Evolutionary conservation across 2,888 invertebrate species (phyloP).

Genomic region (Gerosis bhagava): DNA sequence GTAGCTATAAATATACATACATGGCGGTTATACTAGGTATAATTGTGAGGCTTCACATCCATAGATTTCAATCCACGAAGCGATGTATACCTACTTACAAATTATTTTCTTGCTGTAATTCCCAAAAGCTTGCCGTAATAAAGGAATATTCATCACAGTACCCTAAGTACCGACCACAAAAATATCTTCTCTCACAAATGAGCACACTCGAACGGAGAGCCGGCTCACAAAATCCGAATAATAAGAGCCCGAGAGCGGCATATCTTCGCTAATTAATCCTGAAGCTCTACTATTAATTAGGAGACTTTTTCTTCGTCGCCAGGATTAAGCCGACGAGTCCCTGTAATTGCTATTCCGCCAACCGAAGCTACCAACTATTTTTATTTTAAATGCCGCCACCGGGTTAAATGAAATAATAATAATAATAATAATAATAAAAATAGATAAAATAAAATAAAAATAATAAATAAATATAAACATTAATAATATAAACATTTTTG

Average conservation of each 20-base stretch:
- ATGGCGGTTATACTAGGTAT: no score
- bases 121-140: conserved; percentile 14
- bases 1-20: no score
- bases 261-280: conserved; percentile 68
- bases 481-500: conserved; percentile 26
- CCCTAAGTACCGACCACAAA: conserved; percentile 17
- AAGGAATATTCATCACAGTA: conserved; percentile 23
- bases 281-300: conserved; percentile 73
- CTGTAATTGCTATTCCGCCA: conserved; percentile 52
- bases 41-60: no score
- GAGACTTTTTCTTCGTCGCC: conserved; percentile 65
- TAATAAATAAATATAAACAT: no score
- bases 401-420: conserved; percentile 21
- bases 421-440: no score
- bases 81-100: no score
- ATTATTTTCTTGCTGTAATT: conserved; percentile 13
- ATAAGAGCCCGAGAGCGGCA: conserved; percentile 41
- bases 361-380: conserved; percentile 38
- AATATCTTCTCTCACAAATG: conserved; percentile 25
- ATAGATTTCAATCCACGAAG: no score
- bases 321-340: conserved; percentile 55
- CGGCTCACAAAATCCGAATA: conserved; percentile 50
- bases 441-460: no score
- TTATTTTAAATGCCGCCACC: conserved; percentile 37
- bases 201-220: conserved; percentile 23